Percentiles rank a stretch among this genome's conserved stretches.
These are phyloP conservation scores for Macquaria ambigua DNA, from an alignment of 2,113 vertebrate species.

Conservation along the genomic window DNA sequence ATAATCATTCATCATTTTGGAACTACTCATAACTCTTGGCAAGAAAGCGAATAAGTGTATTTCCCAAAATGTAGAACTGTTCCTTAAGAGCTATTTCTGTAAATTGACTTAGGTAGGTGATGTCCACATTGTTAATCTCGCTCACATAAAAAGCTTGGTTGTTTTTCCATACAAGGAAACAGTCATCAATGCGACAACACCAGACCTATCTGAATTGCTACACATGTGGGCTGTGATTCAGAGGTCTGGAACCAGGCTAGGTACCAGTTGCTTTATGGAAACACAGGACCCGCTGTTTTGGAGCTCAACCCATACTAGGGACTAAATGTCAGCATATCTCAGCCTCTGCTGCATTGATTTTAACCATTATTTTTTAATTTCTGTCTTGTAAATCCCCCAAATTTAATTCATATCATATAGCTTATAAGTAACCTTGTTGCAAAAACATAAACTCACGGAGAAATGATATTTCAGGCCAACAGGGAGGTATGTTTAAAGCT, in stretches of 20 bases:
- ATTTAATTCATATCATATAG: not conserved
- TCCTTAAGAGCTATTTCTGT: too few relatives aligned
- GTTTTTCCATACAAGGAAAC: not conserved
- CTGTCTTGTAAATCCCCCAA: not conserved
- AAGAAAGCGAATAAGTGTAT: too few relatives aligned
- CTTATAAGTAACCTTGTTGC: too few relatives aligned
- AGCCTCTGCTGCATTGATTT: not conserved
- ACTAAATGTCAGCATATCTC: not conserved
- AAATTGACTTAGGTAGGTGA: not conserved
- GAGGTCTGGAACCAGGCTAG: not conserved
- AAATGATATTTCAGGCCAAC: not conserved
- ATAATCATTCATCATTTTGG: too few relatives aligned
- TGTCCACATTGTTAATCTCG: not conserved
- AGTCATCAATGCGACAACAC: too few relatives aligned
- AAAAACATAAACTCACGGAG: slow-evolving; percentile 1
- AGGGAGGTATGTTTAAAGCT: slow-evolving; percentile 4
- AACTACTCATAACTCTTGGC: too few relatives aligned
- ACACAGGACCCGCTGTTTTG: not conserved
- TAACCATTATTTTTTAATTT: not conserved
- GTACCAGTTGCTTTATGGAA: not conserved
- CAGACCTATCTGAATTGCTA: not conserved
- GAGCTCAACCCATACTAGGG: not conserved
- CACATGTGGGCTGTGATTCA: not conserved
- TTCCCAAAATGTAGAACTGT: too few relatives aligned
- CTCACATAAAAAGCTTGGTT: not conserved